Conservation (phyloP, 2,888 invertebrate species). For the Drosophila rubida region DNA sequence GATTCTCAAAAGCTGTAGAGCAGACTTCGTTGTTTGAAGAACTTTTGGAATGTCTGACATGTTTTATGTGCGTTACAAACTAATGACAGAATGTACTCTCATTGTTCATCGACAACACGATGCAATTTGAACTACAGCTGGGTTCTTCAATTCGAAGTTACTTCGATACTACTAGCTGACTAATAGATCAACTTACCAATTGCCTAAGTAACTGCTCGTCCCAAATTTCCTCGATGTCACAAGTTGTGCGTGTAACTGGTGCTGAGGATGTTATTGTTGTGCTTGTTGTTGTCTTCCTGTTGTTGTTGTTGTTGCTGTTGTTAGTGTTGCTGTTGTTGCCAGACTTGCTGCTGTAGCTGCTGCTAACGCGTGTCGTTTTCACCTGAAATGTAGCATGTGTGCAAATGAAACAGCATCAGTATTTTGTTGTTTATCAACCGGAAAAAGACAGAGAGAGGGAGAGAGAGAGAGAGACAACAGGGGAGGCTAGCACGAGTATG, state of each 20-base stretch:
- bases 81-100: too few species aligned
- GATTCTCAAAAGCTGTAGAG: too few species aligned
- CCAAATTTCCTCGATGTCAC: constrained; percentile 90
- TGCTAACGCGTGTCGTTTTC: constrained; percentile 85
- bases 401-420: constrained; percentile 25
- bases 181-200: constrained; percentile 89
- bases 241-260: constrained; percentile 86
- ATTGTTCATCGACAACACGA: too few species aligned
- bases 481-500: constrained; percentile 18
- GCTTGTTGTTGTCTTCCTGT: constrained; percentile 29
- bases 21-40: too few species aligned
- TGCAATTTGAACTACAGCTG: too few species aligned
- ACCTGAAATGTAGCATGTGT: constrained; percentile 84
- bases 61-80: too few species aligned
- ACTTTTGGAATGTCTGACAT: too few species aligned
- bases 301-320: constrained; percentile 77
- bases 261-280: constrained; percentile 81
- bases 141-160: too few species aligned
- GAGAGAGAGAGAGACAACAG: not conserved
- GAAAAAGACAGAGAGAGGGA: constrained; percentile 22
- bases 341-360: constrained; percentile 82
- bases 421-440: constrained; percentile 60
- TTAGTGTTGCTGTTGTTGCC: constrained; percentile 74
- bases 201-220: constrained; percentile 90
- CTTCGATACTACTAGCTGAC: too few species aligned